Base-by-base conservation (phyloP, 2,888 invertebrate species). In the Pseudococcus longispinus region DNA sequence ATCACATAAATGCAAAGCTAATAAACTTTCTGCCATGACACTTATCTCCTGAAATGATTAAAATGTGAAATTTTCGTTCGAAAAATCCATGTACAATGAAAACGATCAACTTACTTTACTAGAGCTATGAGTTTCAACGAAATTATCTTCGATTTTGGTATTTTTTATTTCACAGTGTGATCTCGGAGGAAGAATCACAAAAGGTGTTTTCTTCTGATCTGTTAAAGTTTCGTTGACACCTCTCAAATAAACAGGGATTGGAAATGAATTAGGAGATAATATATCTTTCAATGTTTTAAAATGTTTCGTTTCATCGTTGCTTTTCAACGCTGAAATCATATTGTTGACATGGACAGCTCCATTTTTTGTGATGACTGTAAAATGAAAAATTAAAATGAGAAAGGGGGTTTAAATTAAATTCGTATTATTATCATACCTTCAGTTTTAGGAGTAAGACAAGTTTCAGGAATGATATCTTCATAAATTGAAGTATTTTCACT, bases 21-120 rank as follows among this genome's bases (percentile, higher is more conserved):
- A 55, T 46, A 86, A 51, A 86, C 51, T 86, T 32, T 86, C 86
- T 13, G 86, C 86, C 29, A 86, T 46, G n/a, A 86, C 44, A 15
- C 29, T 46, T 18, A 80, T 32, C 32, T 86, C 80, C 86, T 86
- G 9, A 26, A 74, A 65, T 32, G 3, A 37, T 77, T 2, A 32
- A 32, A 80, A 32, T 29, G 6, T 65, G 32, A 18, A 26, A 32
- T 29, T 11, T 37, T 15, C 6, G 11, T 42, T 3, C 20, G 2
- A n/a, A 42, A 42, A 42, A 42, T 42, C 15, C 42, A 74, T 18
- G 4, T 4, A 65, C 26, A 32, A 70, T 5, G 18, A 4, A 77
- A 77, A 32, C 2, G n/a, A 32, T n/a, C 1, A n/a, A 42, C 42
- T n/a, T 80, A 80, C 77, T 80, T 80, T 80, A 80, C 20, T 80